phyloP scores from a whole-genome alignment of 2,888 invertebrate genomes.

The Bembecia ichneumoniformis region DNA sequence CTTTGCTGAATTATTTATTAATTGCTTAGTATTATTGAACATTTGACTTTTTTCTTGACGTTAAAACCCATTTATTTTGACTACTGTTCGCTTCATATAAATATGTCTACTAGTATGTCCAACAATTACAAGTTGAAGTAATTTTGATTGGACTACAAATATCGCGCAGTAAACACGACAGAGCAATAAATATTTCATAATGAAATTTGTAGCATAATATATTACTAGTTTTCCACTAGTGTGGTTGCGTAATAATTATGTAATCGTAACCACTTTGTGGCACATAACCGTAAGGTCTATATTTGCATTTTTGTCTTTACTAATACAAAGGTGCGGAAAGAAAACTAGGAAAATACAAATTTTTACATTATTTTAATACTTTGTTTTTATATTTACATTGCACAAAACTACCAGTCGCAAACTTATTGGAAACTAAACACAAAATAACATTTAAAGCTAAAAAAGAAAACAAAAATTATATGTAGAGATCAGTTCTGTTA shows the following conservation, averaged over 20 bases:
- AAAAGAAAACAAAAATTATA: slow-evolving; percentile 25
- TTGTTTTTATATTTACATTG: slow-evolving; percentile 56
- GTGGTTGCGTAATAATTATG: not conserved
- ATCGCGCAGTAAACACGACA: not conserved
- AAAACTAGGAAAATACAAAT: not conserved
- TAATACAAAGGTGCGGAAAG: not conserved
- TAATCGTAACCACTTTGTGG: not conserved
- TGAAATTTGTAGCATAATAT: not conserved
- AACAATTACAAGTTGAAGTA: too few species aligned
- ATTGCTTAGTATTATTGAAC: too few species aligned
- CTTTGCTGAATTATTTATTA: too few species aligned
- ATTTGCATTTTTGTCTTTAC: not conserved
- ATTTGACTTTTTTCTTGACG: too few species aligned
- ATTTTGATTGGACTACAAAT: too few species aligned
- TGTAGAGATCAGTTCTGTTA: slow-evolving; percentile 65
- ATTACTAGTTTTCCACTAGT: not conserved
- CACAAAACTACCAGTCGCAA: slow-evolving; percentile 42
- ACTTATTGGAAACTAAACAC: slow-evolving; percentile 54
- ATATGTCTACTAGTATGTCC: too few species aligned
- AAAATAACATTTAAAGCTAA: slow-evolving; percentile 67
- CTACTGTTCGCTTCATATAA: too few species aligned
- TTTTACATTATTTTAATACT: slow-evolving; percentile 47
- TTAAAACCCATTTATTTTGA: too few species aligned
- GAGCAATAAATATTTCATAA: not conserved
- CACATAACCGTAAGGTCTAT: not conserved